Conservation (phyloP, 2,888 invertebrate genomes). For the Dicyrtomina minuta region DNA sequence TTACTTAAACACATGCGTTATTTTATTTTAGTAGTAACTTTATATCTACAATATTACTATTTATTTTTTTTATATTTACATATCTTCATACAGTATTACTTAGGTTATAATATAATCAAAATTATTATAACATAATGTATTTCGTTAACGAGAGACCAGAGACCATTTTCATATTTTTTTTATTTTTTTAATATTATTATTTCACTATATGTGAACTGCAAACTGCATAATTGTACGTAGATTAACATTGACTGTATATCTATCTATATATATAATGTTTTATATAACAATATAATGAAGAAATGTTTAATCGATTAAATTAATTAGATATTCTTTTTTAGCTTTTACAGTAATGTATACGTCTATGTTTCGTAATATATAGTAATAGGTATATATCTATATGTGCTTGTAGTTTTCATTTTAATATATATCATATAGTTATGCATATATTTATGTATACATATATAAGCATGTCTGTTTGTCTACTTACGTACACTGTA, state of each 20-base stretch:
- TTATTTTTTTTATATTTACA: background rate
- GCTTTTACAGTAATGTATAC: background rate
- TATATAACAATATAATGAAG: background rate
- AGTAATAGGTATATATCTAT: background rate
- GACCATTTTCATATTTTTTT: background rate
- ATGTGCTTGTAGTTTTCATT: background rate
- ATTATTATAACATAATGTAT: no score
- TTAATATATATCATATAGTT: background rate
- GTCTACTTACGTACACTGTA: no score
- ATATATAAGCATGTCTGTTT: no score
- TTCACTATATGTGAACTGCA: constrained; percentile 3
- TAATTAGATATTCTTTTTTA: background rate
- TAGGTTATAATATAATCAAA: no score
- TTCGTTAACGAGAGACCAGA: constrained; percentile 16
- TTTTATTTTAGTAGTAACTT: no score
- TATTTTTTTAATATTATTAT: background rate
- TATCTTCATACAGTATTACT: background rate
- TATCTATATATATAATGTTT: background rate
- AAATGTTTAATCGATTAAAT: no score
- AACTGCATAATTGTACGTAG: constrained; percentile 8
- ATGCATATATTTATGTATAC: no score
- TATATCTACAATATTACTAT: background rate
- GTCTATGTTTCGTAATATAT: background rate
- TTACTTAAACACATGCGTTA: no score
- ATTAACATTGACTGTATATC: constrained; percentile 8